Evolutionary conservation across 2,113 vertebrate species (phyloP), one percentile per base, ranked within the genome.

Genomic region (Psophia crepitans): DNA sequence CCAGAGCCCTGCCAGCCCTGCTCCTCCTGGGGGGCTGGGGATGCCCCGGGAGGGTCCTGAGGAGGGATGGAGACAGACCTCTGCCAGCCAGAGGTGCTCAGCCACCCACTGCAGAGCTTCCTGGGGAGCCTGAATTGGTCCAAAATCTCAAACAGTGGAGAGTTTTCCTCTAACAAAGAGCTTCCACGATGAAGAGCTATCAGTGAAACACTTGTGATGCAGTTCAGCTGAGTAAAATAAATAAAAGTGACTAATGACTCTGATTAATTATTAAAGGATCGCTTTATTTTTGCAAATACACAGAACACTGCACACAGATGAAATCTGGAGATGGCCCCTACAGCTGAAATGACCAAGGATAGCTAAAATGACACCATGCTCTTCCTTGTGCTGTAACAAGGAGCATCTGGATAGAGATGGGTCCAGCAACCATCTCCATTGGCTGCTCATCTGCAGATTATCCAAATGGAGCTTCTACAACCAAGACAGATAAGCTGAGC

Each of bases 211-310:
- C 81, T 95, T 89, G 91, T 53, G 65, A 96, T 89, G 91, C 73
- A 64, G 81, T 73, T 94, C 70, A 78, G 91, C 78, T 85, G 84
- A 91, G 74, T 94, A 96, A 96, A 96, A 96, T 93, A 96, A 96
- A 95, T 91, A 96, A 78, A 95, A 96, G 57, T 89, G 89, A 68
- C 82, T 94, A 94, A 96, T 49, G 84, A 71, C 39, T 60, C 43
- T 60, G 74, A 96, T 96, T 93, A 96, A 96, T 84, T 96, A 97
- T 96, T 96, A 96, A 96, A 91, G 66, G 39, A 64, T 64, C 7
- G 0, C 39, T 96, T 89, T 71, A 46, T 81, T 91, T 90, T 94
- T 91, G 70, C 93, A 79, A 84, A 69, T 35, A 56, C 84, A 71
- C 43, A 23, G 69, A 76, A 53, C 26, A 4, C 0, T 89, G 60